Base-by-base conservation (phyloP, 2,113 vertebrate species). In the Tricholaema leucomelas region DNA sequence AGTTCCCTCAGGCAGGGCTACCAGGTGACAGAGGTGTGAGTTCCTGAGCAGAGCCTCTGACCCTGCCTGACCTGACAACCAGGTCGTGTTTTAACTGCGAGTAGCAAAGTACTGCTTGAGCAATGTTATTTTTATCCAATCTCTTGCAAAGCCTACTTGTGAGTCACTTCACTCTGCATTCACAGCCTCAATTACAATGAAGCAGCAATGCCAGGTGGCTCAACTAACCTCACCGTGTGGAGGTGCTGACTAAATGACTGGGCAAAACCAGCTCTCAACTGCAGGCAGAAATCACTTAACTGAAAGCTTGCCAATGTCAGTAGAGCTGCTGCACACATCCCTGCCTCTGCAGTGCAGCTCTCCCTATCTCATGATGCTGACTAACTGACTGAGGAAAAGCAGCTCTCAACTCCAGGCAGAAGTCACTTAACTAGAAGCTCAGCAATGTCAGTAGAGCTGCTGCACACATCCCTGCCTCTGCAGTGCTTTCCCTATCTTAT, bases 221-320 rank as follows among this genome's bases (percentile, higher is more conserved):
- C 56, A 27, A 19, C 21, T 35, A 54, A 81, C 48, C 84, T 88
- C 44, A 14, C 0, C 1, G n/a, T 0, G 0, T 2, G 35, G 81
- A 76, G 66, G 70, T 54, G 54, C 63, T 61, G 36, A 64, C 23
- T 59, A 21, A 78, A 5, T 17, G 48, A 56, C 21, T 19, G 65
- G 56, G 48, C 56, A 54, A 54, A 91, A 70, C 3, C 6, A 91
- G 58, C 15, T 2, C 54, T 52, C 48, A 44, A 65, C 81, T 4
- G 12, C 64, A 81, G 50, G 35, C 3, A 59, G 63, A 81, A 81
- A 69, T 54, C 84, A 81, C 33, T 75, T n/a, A 72, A 56, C 16
- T 38, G 79, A 54, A 59, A 28, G 36, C 33, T 86, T 46, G 59
- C 38, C 28, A 1, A 7, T 3, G 7, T 30, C 50, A 54, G 54